Evolutionary conservation across 2,797 vertebrate genomes (phyloP).

Genomic region (Decapterus maruadsi): DNA sequence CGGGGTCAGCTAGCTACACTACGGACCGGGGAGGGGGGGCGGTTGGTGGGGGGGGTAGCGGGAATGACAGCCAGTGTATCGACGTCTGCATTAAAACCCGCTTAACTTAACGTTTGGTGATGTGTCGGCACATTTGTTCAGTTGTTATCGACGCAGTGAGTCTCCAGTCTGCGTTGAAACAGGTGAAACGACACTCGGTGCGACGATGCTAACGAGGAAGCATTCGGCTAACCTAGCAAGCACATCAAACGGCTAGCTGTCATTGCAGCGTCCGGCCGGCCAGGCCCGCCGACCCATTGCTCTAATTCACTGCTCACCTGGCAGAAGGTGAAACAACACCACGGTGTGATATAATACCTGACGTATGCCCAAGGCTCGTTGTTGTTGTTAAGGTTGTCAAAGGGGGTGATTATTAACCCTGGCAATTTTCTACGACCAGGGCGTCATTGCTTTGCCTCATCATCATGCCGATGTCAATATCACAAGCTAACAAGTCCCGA

Average conservation of each 20-base stretch:
- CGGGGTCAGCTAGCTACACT: constrained; percentile 35
- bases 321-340: not conserved
- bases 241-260: constrained; percentile 63
- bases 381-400: not conserved
- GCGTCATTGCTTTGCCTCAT: constrained; percentile 47
- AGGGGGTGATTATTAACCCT: constrained; percentile 45
- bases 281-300: constrained; percentile 57
- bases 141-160: not conserved
- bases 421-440: constrained; percentile 54
- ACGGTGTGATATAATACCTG: not conserved
- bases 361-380: not conserved
- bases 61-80: not conserved
- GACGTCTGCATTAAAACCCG: not conserved
- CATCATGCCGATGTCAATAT: constrained; percentile 44
- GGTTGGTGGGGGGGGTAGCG: no score
- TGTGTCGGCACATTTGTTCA: not conserved
- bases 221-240: constrained; percentile 51
- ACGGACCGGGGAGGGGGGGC: not conserved
- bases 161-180: constrained; percentile 40
- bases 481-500: constrained; percentile 23
- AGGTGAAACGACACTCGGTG: constrained; percentile 55
- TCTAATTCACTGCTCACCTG: constrained; percentile 13
- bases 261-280: constrained; percentile 75
- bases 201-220: constrained; percentile 57
- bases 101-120: fast-evolving